Conservation (phyloP, 1,140 invertebrate genomes). For the Macrobrachium rosenbergii region DNA sequence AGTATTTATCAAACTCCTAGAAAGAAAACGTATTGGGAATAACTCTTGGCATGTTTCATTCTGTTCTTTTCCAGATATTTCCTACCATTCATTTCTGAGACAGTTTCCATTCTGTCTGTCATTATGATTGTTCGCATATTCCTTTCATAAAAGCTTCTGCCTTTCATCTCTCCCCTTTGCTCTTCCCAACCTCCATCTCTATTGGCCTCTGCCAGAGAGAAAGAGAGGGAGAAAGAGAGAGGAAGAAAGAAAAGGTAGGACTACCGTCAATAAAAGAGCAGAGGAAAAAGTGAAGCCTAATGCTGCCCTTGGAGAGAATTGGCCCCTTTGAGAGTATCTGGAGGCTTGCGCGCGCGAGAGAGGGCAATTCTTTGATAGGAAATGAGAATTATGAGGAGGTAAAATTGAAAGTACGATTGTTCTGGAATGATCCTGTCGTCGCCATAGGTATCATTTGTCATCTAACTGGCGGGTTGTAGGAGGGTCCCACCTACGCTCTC, state of each 20-base stretch:
- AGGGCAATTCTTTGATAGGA: slow-evolving; percentile 49
- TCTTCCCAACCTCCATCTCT: too few species aligned
- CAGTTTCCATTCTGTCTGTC: too few species aligned
- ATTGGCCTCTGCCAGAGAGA: background rate
- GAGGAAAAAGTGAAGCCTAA: background rate
- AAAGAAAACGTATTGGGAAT: too few species aligned
- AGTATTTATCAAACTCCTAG: too few species aligned
- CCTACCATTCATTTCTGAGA: too few species aligned
- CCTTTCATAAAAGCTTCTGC: too few species aligned
- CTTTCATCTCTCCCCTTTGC: too few species aligned
- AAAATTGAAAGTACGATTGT: slow-evolving; percentile 60
- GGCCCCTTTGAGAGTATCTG: too few species aligned
- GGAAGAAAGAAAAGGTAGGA: background rate
- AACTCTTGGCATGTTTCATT: too few species aligned
- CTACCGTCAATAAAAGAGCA: background rate
- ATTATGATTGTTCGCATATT: too few species aligned
- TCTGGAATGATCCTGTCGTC: slow-evolving; percentile 50
- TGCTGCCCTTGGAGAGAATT: background rate
- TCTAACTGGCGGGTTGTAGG: background rate
- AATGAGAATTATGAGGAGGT: slow-evolving; percentile 50
- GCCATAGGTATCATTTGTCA: slow-evolving; percentile 46
- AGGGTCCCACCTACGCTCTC: background rate
- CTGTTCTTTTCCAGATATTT: too few species aligned
- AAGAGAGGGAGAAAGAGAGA: background rate
- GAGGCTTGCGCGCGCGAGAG: slow-evolving; percentile 7